These are phyloP conservation scores for Rhizoglyphus robini DNA, from an alignment of 1,140 invertebrate species.

Conservation along the genomic window DNA sequence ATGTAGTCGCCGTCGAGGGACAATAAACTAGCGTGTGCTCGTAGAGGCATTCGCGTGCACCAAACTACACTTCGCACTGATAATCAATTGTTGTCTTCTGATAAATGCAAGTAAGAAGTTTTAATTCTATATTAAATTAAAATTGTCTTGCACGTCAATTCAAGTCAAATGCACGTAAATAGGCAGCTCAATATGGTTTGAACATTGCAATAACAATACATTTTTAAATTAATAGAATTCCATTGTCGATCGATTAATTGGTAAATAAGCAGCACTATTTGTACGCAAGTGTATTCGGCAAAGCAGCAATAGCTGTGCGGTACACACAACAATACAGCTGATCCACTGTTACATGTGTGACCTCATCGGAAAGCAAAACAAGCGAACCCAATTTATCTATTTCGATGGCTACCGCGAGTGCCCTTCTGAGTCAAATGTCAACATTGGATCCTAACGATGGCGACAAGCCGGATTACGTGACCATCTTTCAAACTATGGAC, in stretches of 20 bases:
- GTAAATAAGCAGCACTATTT: background rate
- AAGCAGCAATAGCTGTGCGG: background rate
- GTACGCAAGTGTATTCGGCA: background rate
- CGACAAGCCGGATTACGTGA: constrained; percentile 2
- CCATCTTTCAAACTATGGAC: background rate
- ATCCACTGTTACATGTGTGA: background rate
- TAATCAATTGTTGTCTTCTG: no score
- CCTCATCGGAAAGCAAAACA: background rate
- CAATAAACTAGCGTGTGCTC: no score
- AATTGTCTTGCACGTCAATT: no score
- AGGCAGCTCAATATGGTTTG: no score
- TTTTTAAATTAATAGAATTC: background rate
- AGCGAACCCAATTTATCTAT: background rate
- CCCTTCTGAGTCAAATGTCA: background rate
- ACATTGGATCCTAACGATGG: background rate
- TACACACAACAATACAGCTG: background rate
- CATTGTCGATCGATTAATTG: background rate
- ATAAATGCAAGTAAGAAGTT: no score
- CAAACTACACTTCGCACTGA: no score
- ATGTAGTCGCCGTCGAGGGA: no score
- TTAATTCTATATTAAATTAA: no score
- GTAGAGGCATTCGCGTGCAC: no score
- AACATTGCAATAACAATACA: no score
- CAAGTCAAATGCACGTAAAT: no score
- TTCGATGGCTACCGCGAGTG: background rate